Evolutionary conservation across 2,113 vertebrate species (phyloP).

Genomic region (Chloropsis cyanopogon): DNA sequence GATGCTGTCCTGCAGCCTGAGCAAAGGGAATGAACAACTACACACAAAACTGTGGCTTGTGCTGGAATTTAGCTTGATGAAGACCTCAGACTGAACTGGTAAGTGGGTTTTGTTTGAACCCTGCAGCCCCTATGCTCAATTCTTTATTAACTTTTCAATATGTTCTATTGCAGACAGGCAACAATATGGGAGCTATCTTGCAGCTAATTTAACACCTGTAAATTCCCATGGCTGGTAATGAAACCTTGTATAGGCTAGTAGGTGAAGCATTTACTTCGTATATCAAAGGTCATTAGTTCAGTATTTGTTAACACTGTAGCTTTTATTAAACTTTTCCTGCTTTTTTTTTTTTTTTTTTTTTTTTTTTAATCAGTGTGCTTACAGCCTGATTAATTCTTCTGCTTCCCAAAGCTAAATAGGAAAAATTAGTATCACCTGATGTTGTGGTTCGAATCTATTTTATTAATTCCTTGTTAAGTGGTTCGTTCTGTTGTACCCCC

Average conservation of each 20-base stretch:
- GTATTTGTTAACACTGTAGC: conserved; percentile 6
- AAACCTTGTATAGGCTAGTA: not conserved
- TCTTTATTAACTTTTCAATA: conserved; percentile 57
- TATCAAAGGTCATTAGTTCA: conserved; percentile 60
- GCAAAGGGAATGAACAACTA: not conserved
- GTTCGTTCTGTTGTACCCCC: too few species aligned
- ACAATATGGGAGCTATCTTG: conserved; percentile 47
- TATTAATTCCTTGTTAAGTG: too few species aligned
- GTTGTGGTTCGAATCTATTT: too few species aligned
- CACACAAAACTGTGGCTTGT: fast-evolving
- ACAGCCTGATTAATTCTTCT: conserved; percentile 8
- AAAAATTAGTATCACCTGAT: not conserved
- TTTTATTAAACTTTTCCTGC: conserved; percentile 27
- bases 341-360: not conserved
- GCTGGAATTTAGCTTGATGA: not conserved
- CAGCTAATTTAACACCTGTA: conserved; percentile 64
- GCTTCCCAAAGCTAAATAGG: not conserved
- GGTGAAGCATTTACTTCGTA: conserved; percentile 43
- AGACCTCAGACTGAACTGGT: conserved; percentile 31
- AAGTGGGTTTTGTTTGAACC: not conserved
- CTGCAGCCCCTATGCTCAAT: not conserved
- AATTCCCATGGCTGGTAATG: conserved; percentile 55
- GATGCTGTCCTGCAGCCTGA: not conserved
- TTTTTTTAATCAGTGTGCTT: not conserved
- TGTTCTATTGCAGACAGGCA: conserved; percentile 17